Base-by-base conservation (phyloP, 2,113 vertebrate genomes). In the Polypterus senegalus region DNA sequence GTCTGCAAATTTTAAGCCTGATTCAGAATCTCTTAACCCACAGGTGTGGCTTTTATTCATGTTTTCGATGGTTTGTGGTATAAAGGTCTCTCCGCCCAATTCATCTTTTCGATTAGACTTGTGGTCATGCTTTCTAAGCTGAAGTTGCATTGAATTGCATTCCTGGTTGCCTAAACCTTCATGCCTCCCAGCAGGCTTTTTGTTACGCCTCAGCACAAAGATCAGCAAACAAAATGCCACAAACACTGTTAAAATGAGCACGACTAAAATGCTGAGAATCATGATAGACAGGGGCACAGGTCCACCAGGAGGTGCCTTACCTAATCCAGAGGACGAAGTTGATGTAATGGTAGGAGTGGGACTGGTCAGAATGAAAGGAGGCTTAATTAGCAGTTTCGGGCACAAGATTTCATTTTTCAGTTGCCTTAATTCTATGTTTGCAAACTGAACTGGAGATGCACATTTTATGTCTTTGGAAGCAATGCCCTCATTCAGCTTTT, bases 201-300 rank as follows among this genome's bases (percentile, higher is more conserved):
- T 97, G 83, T 96, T 97, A 65, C 96, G 86, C 68, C 91, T 86
- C 68, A 98, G 79, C 67, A 98, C 96, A 65, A 98, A 97, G 65
- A 98, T 87, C 47, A 98, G 86, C 60, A 98, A 92, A 76, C 94
- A 98, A 73, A 98, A 98, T 70, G 96, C 96, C 66, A 98, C 92
- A 51, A 98, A 98, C 69, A 98, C 96, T 0, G 96, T 98, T 59
- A 97, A 78, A 73, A 98, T 98, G 9, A 98, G 88, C 72, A 98
- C 96, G 48, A 98, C 96, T 10, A 98, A 75, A 65, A 98, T 98
- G 74, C 94, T 97, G 5, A 98, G 81, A 73, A 98, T 98, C 74
- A 98, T 88, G 75, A 98, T 97, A 3, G 94, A 97, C 55, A 98
- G 86, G 0, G 96, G 96, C 53, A 98, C 94, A 0, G 96, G 94